A percentile compares a stretch with the other conserved stretches of the same genome.
Evolutionary conservation across 2,113 vertebrate species (phyloP).

Genomic region (Hassar affinis): DNA sequence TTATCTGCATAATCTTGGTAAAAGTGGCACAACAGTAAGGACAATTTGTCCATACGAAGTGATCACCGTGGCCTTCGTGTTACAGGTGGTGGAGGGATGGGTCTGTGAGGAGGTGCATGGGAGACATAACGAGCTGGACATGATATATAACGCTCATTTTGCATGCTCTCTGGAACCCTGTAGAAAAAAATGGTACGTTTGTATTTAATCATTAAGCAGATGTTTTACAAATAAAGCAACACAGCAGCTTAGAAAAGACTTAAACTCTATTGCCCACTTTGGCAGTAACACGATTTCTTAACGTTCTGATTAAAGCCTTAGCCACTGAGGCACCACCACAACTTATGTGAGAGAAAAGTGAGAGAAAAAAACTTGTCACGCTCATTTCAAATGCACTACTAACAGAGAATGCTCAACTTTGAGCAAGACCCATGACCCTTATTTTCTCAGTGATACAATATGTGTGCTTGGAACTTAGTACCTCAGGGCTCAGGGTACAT

Average conservation of each 20-base stretch:
- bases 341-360: not conserved
- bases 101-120: conserved; percentile 57
- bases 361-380: not conserved
- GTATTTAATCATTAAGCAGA: not conserved
- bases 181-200: conserved; percentile 12
- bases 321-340: not conserved
- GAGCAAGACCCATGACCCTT: not conserved
- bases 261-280: not conserved
- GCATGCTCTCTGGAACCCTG: conserved; percentile 61
- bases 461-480: not conserved
- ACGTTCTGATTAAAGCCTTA: not conserved
- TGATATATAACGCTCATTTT: conserved; percentile 68
- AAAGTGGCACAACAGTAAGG: not conserved
- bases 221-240: not conserved
- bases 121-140: conserved; percentile 60
- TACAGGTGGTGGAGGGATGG: conserved; percentile 47
- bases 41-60: not conserved
- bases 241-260: too few relatives aligned
- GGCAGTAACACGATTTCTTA: not conserved
- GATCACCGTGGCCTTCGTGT: conserved; percentile 60
- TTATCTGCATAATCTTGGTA: conserved; percentile 8
- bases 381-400: not conserved
- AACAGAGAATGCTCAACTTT: not conserved
- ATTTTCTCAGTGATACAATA: not conserved
- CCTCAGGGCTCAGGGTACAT: not conserved